Base-by-base conservation (phyloP, 2,888 invertebrate species). In the Deilephila elpenor region DNA sequence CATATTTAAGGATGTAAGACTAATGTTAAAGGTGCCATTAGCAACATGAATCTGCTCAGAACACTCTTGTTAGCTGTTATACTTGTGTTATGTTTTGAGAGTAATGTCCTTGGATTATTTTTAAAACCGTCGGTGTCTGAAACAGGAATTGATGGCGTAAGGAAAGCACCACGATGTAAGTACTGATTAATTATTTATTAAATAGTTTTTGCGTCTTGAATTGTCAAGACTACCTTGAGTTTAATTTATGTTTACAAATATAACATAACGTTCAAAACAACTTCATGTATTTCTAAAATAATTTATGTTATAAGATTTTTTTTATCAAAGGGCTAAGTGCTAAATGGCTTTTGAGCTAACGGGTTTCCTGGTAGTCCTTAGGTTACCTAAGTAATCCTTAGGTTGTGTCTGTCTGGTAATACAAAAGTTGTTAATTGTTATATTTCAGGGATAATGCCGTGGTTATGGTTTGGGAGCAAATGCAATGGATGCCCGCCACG, bases 401-500 rank as follows among this genome's bases (percentile, higher is more conserved):
- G 32, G 32, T 32, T 5, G 32, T 5, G 3, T 32, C 1, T 32
- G 5, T 32, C 4, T 44, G 3, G 11, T 11, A 44, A 14, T 11
- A 11, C 3, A 14, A 14, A 14, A 11, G 11, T 11, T 4, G 3
- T 3, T 14, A 44, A 37, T n/a, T n/a, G n/a, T n/a, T n/a, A n/a
- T 34, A 20, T 67, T 72, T 6, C 78, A 96, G 96, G 95, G 85
- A 94, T 95, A 76, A 79, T 95, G 60, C 95, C 95, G 4, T 93
- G 94, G 88, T 78, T 96, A 25, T 95, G 95, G 70, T 80, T 95
- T 1, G 95, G 95, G 0, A 81, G 95, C 75, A 88, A 89, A 85
- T 96, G 96, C 79, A 95, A 92, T 74, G 95, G 95, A 4, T 96
- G 96, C 78, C 96, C 96, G 0, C 86, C 90, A n/a, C 87, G 89